phyloP scores from a whole-genome alignment of 2,797 vertebrate species.

The Sarcoramphus papa region DNA sequence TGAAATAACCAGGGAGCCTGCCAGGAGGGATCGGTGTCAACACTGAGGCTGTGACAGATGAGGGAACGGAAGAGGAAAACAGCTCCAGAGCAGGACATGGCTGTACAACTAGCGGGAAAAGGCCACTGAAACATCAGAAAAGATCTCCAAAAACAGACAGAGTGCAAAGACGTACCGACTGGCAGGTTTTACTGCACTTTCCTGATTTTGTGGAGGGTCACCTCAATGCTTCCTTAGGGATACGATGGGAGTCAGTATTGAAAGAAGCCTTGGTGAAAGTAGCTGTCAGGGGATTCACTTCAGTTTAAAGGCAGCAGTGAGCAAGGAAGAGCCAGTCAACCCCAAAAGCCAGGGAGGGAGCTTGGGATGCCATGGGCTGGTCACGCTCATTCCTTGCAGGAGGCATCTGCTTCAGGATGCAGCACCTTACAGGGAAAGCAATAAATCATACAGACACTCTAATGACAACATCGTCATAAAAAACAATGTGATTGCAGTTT shows the following conservation, averaged over 20 bases:
- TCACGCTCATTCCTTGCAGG: background rate
- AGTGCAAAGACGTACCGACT: accelerated
- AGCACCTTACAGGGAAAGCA: background rate
- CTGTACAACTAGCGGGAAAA: background rate
- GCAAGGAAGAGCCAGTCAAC: background rate
- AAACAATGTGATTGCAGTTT: background rate
- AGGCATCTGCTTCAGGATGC: background rate
- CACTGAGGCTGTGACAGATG: background rate
- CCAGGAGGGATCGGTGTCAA: background rate
- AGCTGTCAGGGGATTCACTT: background rate
- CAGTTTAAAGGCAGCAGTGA: background rate
- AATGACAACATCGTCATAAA: background rate
- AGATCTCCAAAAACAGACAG: background rate
- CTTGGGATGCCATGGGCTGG: background rate
- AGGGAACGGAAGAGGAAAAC: background rate
- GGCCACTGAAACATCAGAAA: background rate
- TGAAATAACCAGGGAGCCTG: background rate
- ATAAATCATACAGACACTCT: background rate
- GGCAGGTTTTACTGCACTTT: background rate
- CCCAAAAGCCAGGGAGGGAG: background rate
- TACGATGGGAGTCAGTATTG: background rate
- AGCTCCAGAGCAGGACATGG: background rate
- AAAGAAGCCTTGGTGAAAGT: background rate
- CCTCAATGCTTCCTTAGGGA: background rate
- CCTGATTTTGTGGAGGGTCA: background rate